These are phyloP conservation scores for Corvus hawaiiensis DNA, from an alignment of 2,113 vertebrate genomes.

Conservation along the genomic window DNA sequence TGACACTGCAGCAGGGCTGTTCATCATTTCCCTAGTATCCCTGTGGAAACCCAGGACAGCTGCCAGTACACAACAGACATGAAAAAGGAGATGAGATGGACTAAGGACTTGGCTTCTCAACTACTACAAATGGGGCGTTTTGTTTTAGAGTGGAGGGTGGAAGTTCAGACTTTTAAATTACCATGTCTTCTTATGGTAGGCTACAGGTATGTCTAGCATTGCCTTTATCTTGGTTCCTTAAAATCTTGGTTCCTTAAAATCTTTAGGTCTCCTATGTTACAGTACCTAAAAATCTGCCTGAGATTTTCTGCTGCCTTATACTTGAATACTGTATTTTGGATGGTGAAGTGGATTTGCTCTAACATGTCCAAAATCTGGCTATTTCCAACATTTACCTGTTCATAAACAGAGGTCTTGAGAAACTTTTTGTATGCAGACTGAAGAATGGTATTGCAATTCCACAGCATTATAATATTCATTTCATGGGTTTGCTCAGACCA, in stretches of 20 bases:
- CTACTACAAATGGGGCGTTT: not conserved
- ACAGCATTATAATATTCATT: not conserved
- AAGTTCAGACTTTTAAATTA: not conserved
- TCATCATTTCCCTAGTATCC: not conserved
- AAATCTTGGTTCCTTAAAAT: not conserved
- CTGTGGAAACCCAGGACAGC: not conserved
- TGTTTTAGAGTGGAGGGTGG: not conserved
- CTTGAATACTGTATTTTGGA: not conserved
- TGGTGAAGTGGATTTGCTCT: not conserved
- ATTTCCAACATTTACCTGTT: not conserved
- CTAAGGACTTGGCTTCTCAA: not conserved
- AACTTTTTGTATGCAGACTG: not conserved
- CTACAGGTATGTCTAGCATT: not conserved
- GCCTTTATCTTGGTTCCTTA: not conserved
- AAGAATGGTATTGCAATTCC: not conserved
- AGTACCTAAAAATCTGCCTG: not conserved
- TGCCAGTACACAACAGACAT: not conserved
- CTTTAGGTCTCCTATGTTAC: not conserved
- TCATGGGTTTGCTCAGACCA: not conserved
- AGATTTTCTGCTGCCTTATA: not conserved
- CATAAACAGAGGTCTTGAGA: not conserved
- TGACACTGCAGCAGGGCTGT: not conserved
- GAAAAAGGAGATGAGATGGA: not conserved
- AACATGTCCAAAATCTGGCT: not conserved
- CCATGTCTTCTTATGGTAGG: not conserved